A percentile compares a stretch with the other conserved stretches of the same genome.
These are phyloP conservation scores for Rhinolophus ferrumequinum DNA, from an alignment of 2,113 vertebrate genomes.

Conservation along the genomic window DNA sequence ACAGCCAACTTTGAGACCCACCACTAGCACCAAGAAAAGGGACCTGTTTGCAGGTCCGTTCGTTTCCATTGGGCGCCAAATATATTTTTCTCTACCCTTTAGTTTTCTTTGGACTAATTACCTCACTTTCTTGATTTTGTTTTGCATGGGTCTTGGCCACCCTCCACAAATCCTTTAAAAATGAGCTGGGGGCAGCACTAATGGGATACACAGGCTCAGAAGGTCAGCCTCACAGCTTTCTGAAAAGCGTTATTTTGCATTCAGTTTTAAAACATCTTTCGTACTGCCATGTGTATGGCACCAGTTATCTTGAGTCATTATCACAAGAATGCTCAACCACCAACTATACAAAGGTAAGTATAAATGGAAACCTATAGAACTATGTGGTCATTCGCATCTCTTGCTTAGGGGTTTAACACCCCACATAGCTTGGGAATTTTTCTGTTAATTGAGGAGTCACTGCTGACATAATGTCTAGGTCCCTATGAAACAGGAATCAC, in stretches of 20 bases:
- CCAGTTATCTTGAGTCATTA: constrained; percentile 41
- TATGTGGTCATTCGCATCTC: neutral
- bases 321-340: neutral
- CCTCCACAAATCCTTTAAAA: neutral
- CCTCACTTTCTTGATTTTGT: constrained; percentile 31
- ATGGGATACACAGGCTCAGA: neutral
- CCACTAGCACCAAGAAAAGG: neutral
- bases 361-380: constrained; percentile 40
- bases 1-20: neutral
- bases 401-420: constrained; percentile 34
- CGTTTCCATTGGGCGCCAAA: neutral
- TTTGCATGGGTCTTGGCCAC: neutral
- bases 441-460: constrained; percentile 9
- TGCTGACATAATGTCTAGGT: constrained; percentile 1
- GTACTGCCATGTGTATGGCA: neutral
- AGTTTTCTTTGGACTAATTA: neutral
- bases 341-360: neutral
- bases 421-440: neutral
- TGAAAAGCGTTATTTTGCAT: constrained; percentile 42
- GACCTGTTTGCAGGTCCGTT: neutral
- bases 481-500: constrained; percentile 6
- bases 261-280: constrained; percentile 1
- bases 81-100: neutral
- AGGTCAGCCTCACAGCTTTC: neutral
- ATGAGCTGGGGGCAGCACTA: neutral